Conservation (phyloP, 2,113 vertebrate species). For the Crotalus horridus region DNA sequence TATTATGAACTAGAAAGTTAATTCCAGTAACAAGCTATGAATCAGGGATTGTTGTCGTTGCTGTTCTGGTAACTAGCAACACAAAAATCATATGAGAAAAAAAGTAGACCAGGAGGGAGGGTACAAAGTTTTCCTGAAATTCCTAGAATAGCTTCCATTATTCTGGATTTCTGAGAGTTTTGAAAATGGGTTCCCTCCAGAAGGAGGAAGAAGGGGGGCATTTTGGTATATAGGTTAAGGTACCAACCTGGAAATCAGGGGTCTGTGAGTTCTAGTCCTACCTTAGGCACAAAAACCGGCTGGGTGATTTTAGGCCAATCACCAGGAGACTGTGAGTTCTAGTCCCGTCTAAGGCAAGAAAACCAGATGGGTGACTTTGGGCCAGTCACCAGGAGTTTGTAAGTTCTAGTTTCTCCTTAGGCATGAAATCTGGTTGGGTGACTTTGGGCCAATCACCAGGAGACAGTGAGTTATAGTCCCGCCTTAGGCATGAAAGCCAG, state of each 20-base stretch:
- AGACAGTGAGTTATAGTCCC: neutral
- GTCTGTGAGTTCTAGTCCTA: neutral
- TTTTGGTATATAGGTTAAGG: too few species aligned
- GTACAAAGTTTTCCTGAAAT: neutral
- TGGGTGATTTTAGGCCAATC: too few species aligned
- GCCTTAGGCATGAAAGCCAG: neutral
- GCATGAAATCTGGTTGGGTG: too few species aligned
- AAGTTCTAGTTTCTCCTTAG: neutral
- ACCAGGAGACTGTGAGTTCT: too few species aligned
- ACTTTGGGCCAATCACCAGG: neutral
- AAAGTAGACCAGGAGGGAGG: neutral
- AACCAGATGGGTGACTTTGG: neutral
- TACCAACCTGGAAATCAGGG: too few species aligned
- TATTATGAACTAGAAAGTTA: too few species aligned
- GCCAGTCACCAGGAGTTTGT: neutral
- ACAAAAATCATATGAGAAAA: neutral
- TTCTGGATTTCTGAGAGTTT: neutral
- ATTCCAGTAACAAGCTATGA: too few species aligned
- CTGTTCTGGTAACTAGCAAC: too few species aligned
- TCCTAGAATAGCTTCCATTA: neutral
- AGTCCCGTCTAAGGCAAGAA: neutral
- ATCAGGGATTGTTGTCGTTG: too few species aligned
- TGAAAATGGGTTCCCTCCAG: neutral
- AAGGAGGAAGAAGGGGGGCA: neutral
- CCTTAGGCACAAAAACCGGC: neutral